Percentiles rank a stretch among this genome's conserved stretches.
phyloP scores from a whole-genome alignment of 2,888 invertebrate genomes.

The Torymus tubicola region DNA sequence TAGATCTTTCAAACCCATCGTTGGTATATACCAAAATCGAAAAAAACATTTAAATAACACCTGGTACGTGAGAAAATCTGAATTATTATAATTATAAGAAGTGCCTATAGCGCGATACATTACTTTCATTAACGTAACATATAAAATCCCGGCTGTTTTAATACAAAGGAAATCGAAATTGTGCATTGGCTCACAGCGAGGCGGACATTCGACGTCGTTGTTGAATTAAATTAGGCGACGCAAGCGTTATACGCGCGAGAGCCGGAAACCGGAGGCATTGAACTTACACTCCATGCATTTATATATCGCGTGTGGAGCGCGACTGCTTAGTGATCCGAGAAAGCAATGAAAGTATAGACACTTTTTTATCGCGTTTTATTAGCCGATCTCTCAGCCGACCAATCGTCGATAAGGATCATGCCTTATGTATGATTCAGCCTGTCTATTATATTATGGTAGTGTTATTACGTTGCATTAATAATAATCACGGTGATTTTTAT shows the following conservation, averaged over 20 bases:
- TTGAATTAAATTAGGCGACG: constrained; percentile 37
- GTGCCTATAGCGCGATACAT: no score
- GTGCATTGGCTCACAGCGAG: neutral
- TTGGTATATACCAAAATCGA: no score
- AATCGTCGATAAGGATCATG: neutral
- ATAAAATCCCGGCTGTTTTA: no score
- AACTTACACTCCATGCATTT: constrained; percentile 43
- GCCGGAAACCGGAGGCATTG: constrained; percentile 52
- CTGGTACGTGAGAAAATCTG: no score
- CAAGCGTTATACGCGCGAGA: constrained; percentile 1
- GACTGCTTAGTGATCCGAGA: constrained; percentile 29
- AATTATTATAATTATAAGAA: no score
- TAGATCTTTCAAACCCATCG: no score
- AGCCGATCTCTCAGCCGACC: neutral
- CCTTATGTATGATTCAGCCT: neutral
- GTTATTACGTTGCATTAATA: no score
- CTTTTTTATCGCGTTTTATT: neutral
- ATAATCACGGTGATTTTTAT: no score
- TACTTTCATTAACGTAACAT: no score
- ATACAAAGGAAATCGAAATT: neutral
- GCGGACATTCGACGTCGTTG: neutral
- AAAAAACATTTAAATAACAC: no score
- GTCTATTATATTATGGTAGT: no score
- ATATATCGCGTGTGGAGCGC: constrained; percentile 41
- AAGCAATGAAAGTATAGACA: constrained; percentile 36